These are phyloP conservation scores for Taenaris catops DNA, from an alignment of 2,888 invertebrate species.

Conservation along the genomic window DNA sequence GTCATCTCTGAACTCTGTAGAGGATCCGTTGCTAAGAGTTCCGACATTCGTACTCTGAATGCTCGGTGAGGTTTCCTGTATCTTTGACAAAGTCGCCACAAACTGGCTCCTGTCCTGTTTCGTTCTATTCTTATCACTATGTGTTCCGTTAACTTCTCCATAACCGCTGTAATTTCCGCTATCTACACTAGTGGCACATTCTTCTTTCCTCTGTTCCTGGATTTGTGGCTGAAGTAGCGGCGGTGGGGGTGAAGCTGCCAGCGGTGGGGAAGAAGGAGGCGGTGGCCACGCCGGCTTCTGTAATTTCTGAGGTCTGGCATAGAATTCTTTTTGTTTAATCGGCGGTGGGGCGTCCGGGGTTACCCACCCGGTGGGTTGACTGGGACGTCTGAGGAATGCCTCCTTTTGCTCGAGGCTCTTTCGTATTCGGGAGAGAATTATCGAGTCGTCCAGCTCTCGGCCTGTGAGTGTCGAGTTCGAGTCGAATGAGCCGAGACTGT, in stretches of 20 bases:
- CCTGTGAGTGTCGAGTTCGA: conserved; percentile 84
- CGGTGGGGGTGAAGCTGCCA: conserved; percentile 82
- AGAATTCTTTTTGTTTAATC: conserved; percentile 85
- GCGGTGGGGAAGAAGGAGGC: conserved; percentile 57
- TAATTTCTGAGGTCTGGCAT: conserved; percentile 88
- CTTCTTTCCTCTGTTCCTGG: conserved; percentile 56
- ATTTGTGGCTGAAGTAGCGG: conserved; percentile 37
- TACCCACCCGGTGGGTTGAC: conserved; percentile 82
- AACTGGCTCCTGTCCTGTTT: conserved; percentile 73
- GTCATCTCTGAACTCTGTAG: conserved; percentile 50
- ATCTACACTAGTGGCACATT: conserved; percentile 68
- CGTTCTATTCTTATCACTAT: conserved; percentile 51
- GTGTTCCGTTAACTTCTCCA: conserved; percentile 63
- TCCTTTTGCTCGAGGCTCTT: conserved; percentile 94
- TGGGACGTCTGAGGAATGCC: conserved; percentile 90
- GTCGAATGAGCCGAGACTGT: conserved; percentile 84
- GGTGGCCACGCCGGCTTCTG: conserved; percentile 87
- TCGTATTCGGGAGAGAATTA: conserved; percentile 87
- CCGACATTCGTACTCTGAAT: conserved; percentile 54
- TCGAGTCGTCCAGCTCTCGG: conserved; percentile 84
- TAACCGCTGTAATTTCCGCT: conserved; percentile 69
- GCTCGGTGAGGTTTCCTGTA: conserved; percentile 80
- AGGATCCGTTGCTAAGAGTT: conserved; percentile 64
- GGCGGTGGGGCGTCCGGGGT: conserved; percentile 68
- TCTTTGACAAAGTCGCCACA: conserved; percentile 81